Base-by-base conservation (phyloP, 1,140 invertebrate genomes). In the Dreissena rostriformis region DNA sequence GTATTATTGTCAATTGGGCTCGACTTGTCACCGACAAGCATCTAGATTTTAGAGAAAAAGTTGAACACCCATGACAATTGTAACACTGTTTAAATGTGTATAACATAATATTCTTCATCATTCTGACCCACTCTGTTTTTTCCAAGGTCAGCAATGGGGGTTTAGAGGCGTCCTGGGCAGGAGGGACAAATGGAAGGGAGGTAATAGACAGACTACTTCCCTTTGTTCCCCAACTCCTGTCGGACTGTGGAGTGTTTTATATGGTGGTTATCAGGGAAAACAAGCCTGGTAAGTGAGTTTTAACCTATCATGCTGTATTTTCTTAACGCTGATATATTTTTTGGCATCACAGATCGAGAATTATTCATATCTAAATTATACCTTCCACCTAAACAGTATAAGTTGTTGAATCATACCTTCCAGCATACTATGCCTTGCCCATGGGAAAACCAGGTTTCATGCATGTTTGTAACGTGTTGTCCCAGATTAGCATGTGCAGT, bases 231-330 rank as follows among this genome's bases (percentile, higher is more conserved):
- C 89, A 95, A 85, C 94, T 97, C 68, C 93, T 99, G 51, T 96
- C 96, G 14, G 86, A 94, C 2, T 91, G 94, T 55, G 97, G 98
- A 14, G 92, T 96, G 0, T 97, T 98, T 93, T 99, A 98, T 94
- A 93, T 99, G 84, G 94, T 98, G 53, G 94, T 97, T 28, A 95
- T 98, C 61, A 96, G 96, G 94, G 96, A 98, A 94, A 99, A 99
- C 94, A 95, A 97, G 77, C 77, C 88, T 86, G 91, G 93, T 94
- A 86, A 86, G 55, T 67, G 39, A 39, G 39, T 28, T 15, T 28
- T 10, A 10, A 28, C 28, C 29, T 11, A 26, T 28, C 15, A 17
- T 61, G 83, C 19, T 76, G 53, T 63, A 63, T 39, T 4, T 19
- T 28, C 2, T 22, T 7, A 39, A 28, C 29, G 15, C 17, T 28